Conservation (phyloP, 2,113 vertebrate genomes). For the Capra hircus region DNA sequence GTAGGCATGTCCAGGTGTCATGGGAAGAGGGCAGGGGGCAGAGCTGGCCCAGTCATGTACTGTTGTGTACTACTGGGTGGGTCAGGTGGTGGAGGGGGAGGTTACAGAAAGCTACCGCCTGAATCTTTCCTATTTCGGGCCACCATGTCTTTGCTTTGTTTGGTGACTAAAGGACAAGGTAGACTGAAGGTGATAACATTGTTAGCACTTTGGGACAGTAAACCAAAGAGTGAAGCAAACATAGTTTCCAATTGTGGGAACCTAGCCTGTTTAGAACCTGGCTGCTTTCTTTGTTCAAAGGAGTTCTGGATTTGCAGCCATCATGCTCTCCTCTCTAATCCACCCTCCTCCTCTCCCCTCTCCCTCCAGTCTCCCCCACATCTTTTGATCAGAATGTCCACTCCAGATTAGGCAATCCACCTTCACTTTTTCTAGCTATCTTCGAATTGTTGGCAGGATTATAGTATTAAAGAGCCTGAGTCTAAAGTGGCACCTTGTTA, state of each 20-base stretch:
- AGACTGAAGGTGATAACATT: neutral
- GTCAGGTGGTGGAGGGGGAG: fast-evolving
- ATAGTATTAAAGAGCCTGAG: neutral
- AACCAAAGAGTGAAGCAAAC: neutral
- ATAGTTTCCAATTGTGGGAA: neutral
- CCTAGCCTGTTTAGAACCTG: neutral
- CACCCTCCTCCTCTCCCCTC: neutral
- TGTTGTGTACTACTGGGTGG: neutral
- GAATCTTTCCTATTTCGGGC: neutral
- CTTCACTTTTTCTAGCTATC: neutral
- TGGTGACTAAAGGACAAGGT: neutral
- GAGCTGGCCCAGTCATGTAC: neutral
- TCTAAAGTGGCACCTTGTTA: neutral
- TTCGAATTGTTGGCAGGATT: neutral
- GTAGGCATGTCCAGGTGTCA: neutral
- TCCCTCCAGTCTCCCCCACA: neutral
- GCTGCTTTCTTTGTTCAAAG: neutral
- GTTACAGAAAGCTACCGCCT: neutral
- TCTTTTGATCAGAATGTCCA: slow-evolving; percentile 5
- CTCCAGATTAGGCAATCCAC: neutral
- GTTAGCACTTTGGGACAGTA: neutral
- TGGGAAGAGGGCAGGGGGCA: neutral
- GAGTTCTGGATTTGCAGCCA: neutral
- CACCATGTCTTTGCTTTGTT: neutral
- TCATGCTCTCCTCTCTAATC: neutral